These are phyloP conservation scores for Dicyrtoma fusca DNA, from an alignment of 2,888 invertebrate genomes.

Conservation along the genomic window DNA sequence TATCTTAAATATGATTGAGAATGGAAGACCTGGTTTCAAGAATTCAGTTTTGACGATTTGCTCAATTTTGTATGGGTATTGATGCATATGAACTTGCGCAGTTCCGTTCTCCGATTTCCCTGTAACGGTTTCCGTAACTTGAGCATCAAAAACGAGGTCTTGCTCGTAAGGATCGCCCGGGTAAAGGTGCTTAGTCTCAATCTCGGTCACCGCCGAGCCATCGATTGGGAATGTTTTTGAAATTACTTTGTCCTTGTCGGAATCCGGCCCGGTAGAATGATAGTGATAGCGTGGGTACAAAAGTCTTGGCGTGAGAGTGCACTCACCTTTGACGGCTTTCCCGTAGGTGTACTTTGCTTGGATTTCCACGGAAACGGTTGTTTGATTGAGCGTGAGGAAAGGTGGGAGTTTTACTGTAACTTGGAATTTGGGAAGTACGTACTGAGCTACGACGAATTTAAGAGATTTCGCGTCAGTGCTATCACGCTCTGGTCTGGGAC, in stretches of 20 bases:
- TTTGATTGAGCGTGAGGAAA: slow-evolving; percentile 78
- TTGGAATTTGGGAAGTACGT: slow-evolving; percentile 89
- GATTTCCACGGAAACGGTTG: slow-evolving; percentile 75
- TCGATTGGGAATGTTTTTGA: slow-evolving; percentile 6
- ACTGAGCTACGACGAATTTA: slow-evolving; percentile 81
- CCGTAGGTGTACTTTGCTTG: slow-evolving; percentile 71
- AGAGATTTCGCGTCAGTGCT: slow-evolving; percentile 65
- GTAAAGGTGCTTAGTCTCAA: slow-evolving; percentile 38
- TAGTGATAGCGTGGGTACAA: not conserved
- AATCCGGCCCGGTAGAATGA: not conserved
- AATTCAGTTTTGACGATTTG: slow-evolving; percentile 78
- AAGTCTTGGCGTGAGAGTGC: not conserved
- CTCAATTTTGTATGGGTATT: slow-evolving; percentile 74
- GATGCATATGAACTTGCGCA: slow-evolving; percentile 72
- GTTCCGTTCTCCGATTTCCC: slow-evolving; percentile 80
- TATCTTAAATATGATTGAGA: slow-evolving; percentile 63
- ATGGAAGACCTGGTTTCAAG: slow-evolving; percentile 85
- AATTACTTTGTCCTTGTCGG: not conserved
- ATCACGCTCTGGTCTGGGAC: too few relatives aligned
- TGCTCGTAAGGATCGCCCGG: slow-evolving; percentile 69
- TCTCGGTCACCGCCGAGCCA: slow-evolving; percentile 31
- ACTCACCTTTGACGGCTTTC: slow-evolving; percentile 35
- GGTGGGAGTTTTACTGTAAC: slow-evolving; percentile 80
- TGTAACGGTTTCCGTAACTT: slow-evolving; percentile 86
- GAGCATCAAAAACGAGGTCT: slow-evolving; percentile 80